These are phyloP conservation scores for Blastomussa wellsi DNA, from an alignment of 92 coral and sea anemone genomes.

Conservation along the genomic window DNA sequence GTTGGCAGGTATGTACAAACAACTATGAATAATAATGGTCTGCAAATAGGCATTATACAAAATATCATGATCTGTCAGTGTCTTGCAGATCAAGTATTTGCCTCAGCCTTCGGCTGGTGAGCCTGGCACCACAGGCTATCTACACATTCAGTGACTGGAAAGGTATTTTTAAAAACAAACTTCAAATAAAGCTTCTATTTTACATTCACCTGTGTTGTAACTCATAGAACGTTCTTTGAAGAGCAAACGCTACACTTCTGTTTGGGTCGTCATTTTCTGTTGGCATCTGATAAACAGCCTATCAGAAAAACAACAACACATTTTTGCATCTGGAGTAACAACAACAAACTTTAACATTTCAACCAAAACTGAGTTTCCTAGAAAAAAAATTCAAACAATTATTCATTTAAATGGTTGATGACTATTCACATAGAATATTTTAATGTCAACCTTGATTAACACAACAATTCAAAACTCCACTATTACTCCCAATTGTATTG, in stretches of 20 bases:
- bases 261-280: conserved; percentile 97
- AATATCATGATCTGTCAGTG: too few species aligned
- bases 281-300: conserved; percentile 99
- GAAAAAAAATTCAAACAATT: background rate
- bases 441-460: too few species aligned
- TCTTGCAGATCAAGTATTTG: too few species aligned
- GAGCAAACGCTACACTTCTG: conserved; percentile 94
- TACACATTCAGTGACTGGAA: background rate
- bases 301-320: background rate
- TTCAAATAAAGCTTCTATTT: background rate
- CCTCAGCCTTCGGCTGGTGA: too few species aligned
- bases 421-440: too few species aligned
- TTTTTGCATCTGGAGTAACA: background rate
- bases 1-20: too few species aligned
- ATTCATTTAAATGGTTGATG: background rate
- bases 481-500: too few species aligned
- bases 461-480: too few species aligned
- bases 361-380: background rate
- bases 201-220: conserved; percentile 83
- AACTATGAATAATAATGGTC: too few species aligned
- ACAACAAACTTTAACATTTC: background rate
- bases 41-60: too few species aligned
- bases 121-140: background rate
- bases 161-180: background rate
- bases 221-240: conserved; percentile 96